Evolutionary conservation across 2,797 vertebrate genomes (phyloP).

Genomic region (Todus mexicanus): DNA sequence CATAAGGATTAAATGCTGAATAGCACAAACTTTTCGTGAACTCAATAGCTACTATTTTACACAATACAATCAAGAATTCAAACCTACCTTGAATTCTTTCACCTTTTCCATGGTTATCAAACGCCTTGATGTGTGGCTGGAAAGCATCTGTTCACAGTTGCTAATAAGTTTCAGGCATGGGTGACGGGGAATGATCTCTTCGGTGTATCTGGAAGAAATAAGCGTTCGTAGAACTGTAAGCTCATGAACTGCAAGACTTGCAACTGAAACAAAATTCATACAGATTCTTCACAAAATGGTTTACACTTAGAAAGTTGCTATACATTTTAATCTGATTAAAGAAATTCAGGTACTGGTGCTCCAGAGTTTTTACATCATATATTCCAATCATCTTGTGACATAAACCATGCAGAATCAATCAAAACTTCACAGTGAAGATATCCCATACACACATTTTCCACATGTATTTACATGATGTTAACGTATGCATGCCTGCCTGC

Average conservation of each 20-base stretch:
- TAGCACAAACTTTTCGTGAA: background rate
- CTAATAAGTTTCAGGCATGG: slow-evolving; percentile 91
- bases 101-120: slow-evolving; percentile 98
- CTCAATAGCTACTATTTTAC: background rate
- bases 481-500: background rate
- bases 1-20: background rate
- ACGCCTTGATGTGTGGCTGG: slow-evolving; percentile 92
- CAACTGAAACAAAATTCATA: background rate
- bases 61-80: background rate
- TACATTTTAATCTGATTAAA: background rate
- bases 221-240: background rate
- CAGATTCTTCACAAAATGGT: background rate
- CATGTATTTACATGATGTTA: background rate
- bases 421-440: background rate
- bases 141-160: slow-evolving; percentile 95
- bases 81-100: slow-evolving; percentile 90
- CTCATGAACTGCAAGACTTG: background rate
- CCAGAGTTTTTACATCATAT: background rate
- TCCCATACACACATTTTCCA: background rate
- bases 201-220: slow-evolving; percentile 84
- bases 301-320: background rate
- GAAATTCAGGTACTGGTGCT: background rate
- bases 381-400: background rate
- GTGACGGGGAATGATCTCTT: slow-evolving; percentile 89
- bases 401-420: background rate